Evolutionary conservation across 2,113 vertebrate species (phyloP), one percentile per base, ranked within the genome.

Genomic region (Dolichallabes microphthalmus): DNA sequence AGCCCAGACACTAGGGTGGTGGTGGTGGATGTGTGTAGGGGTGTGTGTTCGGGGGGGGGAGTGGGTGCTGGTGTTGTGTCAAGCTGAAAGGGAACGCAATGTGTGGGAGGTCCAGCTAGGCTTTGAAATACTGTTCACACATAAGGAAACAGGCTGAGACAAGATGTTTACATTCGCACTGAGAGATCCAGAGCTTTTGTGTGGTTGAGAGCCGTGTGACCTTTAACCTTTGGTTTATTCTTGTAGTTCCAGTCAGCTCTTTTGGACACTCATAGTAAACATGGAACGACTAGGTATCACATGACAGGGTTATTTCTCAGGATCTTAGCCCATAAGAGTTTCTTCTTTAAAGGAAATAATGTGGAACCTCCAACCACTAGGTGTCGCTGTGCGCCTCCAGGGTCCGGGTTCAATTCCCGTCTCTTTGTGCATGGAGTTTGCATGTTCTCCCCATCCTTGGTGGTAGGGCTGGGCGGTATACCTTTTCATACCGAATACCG

Each of bases 121-220:
- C 78, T 87, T 76, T 82, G 55, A 80, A 69, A 58, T 73, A 30
- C 19, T 83, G 64, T 68, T 82, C 52, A 55, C 83, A 86, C 52
- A 68, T 85, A 66, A 84, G 50, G 64, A 80, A 60, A 52, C 71
- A 15, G 60, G 85, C 83, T 19, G 10, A 69, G 82, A 80, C 32
- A 82, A 13, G 50, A 68, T 85, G 75, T 87, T 89, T 86, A 82
- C 63, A 80, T 84, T 86, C 76, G n/a, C 69, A 45, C 73, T 50
- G 75, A 83, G 73, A 79, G 80, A 86, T 53, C 55, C 10, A 35
- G 76, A 85, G 74, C 39, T 78, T 84, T 85, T 83, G 82, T 85
- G 61, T 69, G 35, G 22, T 52, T 64, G 27, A 39, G 53, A 63
- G 57, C 25, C 76, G 77, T 57, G 50, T 81, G 85, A 83, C 85